phyloP scores from a whole-genome alignment of 2,888 invertebrate species.

The Caenorhabditis wallacei region DNA sequence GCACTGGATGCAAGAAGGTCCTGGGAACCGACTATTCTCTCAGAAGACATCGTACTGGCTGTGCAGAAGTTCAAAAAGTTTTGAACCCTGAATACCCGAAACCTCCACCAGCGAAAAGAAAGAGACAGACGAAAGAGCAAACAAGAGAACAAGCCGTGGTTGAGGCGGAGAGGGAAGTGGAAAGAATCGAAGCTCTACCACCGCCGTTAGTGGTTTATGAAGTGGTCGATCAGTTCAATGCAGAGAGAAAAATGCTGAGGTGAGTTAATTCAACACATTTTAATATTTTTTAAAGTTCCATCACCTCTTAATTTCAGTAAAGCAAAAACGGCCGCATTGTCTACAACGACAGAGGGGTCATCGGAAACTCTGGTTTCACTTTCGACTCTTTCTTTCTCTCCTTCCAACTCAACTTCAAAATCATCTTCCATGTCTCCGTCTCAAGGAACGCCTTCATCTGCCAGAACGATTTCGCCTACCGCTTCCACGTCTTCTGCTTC shows the following conservation, averaged over 20 bases:
- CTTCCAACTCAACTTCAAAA: not conserved
- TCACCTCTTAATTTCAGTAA: not conserved
- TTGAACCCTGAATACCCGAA: conserved; percentile 24
- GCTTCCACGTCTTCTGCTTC: conserved; percentile 11
- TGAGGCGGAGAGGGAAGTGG: not conserved
- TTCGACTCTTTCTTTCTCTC: too few species aligned
- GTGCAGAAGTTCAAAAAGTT: conserved; percentile 28
- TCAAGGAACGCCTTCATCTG: too few species aligned
- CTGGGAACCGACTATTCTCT: conserved; percentile 64
- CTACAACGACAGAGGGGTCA: too few species aligned
- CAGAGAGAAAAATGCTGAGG: conserved; percentile 6
- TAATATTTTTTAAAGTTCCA: conserved; percentile 2
- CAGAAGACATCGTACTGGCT: conserved; percentile 53
- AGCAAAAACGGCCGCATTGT: too few species aligned
- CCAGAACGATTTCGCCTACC: not conserved
- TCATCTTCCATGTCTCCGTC: not conserved
- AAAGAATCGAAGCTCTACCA: conserved; percentile 17
- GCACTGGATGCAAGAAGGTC: conserved; percentile 44
- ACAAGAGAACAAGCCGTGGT: not conserved
- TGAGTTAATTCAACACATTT: conserved; percentile 5
- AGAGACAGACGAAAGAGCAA: not conserved
- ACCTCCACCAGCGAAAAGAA: conserved; percentile 7
- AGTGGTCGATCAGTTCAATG: conserved; percentile 2
- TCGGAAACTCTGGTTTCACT: too few species aligned
- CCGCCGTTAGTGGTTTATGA: conserved; percentile 11